Percentiles rank a stretch among this genome's conserved stretches.
Evolutionary conservation across 1,140 invertebrate species (phyloP).

Genomic region (Hylyphantes graminicola): DNA sequence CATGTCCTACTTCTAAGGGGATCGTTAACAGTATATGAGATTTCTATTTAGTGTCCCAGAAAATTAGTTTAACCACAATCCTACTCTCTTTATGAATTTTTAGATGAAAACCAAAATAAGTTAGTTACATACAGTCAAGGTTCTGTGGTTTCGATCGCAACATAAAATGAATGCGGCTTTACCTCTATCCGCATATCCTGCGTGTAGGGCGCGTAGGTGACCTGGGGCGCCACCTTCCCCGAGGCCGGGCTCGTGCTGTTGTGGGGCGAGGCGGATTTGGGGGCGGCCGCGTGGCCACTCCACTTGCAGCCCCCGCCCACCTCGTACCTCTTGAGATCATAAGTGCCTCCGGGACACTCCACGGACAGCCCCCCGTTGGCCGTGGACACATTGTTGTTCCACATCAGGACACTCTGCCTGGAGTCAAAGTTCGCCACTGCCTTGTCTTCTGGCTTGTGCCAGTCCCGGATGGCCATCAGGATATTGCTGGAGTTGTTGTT

Average conservation of each 20-base stretch:
- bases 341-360: constrained; percentile 61
- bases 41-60: no score
- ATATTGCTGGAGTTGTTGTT: constrained; percentile 20
- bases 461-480: constrained; percentile 41
- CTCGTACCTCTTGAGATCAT: constrained; percentile 64
- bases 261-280: constrained; percentile 61
- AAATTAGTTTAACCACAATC: background rate
- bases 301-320: constrained; percentile 63
- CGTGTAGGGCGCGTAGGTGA: constrained; percentile 57
- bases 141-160: background rate
- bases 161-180: background rate
- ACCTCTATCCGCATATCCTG: constrained; percentile 60
- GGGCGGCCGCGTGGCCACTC: constrained; percentile 58
- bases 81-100: background rate
- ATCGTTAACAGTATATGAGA: no score
- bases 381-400: constrained; percentile 62
- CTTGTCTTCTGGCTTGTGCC: constrained; percentile 20
- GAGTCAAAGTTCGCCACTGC: constrained; percentile 51
- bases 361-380: constrained; percentile 7
- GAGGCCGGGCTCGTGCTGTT: constrained; percentile 61
- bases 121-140: background rate
- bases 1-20: no score
- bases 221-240: constrained; percentile 61
- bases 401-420: constrained; percentile 67
- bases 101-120: background rate